Base-by-base conservation (phyloP, 2,888 invertebrate species). In the Lypha dubia region DNA sequence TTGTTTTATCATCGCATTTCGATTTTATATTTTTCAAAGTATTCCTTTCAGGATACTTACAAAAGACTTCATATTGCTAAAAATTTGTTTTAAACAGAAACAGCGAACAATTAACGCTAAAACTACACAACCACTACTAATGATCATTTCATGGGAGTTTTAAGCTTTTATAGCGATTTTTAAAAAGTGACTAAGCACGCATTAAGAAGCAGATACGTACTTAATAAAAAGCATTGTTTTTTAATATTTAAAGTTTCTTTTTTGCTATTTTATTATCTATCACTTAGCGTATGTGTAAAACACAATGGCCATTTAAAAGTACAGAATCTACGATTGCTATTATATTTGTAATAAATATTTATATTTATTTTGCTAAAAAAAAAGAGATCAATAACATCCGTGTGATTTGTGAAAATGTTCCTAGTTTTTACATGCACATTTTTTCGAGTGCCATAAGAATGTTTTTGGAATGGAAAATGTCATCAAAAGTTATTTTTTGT, bases 51-150 rank as follows among this genome's bases (percentile, higher is more conserved):
- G 28, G 41, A 65, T 83, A 86, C 89, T 90, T 90, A 90, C 90
- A 87, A 89, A 87, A 88, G 88, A 89, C 89, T 90, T 89, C 90
- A 90, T 90, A 87, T 88, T 89, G 88, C 84, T 79, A 38, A 53
- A 51, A 53, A 51, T 60, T 20, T 60, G 41, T 2, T 35, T 70
- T 41, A 17, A 58, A 74, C 35, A 60, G 49, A 58, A 28, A 20
- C 24, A 32, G 68, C 53, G 60, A 65, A 60, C 70, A 77, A 62
- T 86, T 86, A 73, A 68, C 73, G 51, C 75, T 83, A 53, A 70
- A 79, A 84, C 84, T 77, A 74, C 77, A 75, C 63, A 65, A 56
- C 83, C 60, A 70, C 79, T 71, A 86, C 86, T 84, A 86, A 79
- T 81, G 83, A 71, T 73, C 24, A 75, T 76, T 70, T 75, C 63